phyloP scores from a whole-genome alignment of 1,140 invertebrate genomes.

The Dysdera silvatica region DNA sequence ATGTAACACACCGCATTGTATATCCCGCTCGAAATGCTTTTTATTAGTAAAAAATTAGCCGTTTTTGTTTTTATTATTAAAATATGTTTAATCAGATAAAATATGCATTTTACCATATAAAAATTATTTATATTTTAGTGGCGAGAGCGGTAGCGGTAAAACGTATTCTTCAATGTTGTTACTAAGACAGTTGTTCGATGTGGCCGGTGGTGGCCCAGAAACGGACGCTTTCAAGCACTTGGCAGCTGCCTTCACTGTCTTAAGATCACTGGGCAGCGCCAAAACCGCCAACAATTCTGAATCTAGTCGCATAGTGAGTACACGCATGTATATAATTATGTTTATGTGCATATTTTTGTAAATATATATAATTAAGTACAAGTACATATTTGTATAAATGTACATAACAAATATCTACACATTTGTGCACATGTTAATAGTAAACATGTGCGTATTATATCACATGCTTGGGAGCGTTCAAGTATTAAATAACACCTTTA shows the following conservation, averaged over 20 bases:
- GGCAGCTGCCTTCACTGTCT: constrained; percentile 84
- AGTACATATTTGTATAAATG: not conserved
- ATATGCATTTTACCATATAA: too few species aligned
- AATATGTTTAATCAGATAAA: too few species aligned
- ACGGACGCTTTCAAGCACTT: constrained; percentile 95
- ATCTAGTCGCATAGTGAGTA: constrained; percentile 82
- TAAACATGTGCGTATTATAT: too few species aligned
- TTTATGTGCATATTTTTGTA: not conserved
- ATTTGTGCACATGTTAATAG: too few species aligned
- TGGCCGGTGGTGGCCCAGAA: constrained; percentile 84
- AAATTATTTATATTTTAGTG: constrained; percentile 46
- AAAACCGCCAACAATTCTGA: constrained; percentile 82
- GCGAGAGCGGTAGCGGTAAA: constrained; percentile 88
- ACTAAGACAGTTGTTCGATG: constrained; percentile 80
- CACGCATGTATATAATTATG: too few species aligned
- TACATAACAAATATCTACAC: too few species aligned
- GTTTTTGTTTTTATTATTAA: too few species aligned
- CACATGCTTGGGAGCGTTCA: too few species aligned
- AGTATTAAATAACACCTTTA: too few species aligned
- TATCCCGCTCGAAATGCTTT: too few species aligned
- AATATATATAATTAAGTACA: not conserved
- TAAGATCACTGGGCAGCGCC: constrained; percentile 80
- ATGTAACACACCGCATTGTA: too few species aligned
- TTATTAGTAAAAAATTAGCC: too few species aligned
- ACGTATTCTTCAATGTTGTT: constrained; percentile 87